phyloP scores from a whole-genome alignment of 2,797 vertebrate genomes.

The Epinephelus malabaricus region DNA sequence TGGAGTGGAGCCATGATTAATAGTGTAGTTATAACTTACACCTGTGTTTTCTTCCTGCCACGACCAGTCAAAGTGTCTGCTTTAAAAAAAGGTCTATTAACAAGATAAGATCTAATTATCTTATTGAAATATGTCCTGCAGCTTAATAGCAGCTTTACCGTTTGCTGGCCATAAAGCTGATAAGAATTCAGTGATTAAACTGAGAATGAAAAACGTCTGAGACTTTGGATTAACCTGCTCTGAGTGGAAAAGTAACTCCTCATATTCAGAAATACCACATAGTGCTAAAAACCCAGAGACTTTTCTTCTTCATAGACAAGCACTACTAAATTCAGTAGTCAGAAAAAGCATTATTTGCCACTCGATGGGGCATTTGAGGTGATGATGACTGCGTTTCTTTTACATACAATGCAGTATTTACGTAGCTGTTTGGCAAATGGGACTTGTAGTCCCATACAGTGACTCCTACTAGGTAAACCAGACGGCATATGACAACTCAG shows the following conservation, averaged over 20 bases:
- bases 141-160: neutral
- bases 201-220: neutral
- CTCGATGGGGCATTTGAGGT: neutral
- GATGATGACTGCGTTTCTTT: neutral
- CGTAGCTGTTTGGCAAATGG: neutral
- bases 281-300: neutral
- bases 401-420: neutral
- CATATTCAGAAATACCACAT: neutral
- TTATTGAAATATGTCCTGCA: neutral
- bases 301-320: constrained; percentile 9
- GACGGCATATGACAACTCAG: constrained; percentile 25
- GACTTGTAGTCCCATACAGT: neutral
- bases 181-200: neutral
- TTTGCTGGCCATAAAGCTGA: neutral
- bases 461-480: constrained; percentile 15
- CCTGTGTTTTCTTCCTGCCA: neutral
- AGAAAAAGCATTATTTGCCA: constrained; percentile 2
- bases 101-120: neutral
- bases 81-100: neutral
- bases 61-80: neutral
- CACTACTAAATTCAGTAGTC: neutral
- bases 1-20: constrained; percentile 4
- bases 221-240: neutral
- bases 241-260: neutral
- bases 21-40: neutral